These are phyloP conservation scores for Leptinotarsa lineolata DNA, from an alignment of 1,140 invertebrate genomes.

Conservation along the genomic window DNA sequence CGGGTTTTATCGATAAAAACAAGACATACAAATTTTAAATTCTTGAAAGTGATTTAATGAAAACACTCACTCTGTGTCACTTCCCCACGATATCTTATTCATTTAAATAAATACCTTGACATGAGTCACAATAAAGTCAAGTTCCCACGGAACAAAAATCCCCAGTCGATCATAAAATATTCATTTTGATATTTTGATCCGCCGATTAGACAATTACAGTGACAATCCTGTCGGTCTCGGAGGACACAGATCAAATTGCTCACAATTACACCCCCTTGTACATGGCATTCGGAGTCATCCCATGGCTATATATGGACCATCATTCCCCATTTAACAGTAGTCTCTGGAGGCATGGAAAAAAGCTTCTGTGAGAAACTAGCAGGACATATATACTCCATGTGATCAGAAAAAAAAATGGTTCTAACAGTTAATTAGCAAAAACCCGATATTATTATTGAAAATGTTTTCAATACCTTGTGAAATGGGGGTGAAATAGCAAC, in stretches of 20 bases:
- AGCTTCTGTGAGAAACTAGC: not conserved
- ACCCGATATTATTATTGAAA: too few species aligned
- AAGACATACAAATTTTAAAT: too few species aligned
- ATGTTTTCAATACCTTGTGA: too few species aligned
- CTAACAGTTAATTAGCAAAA: too few species aligned
- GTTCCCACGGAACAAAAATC: not conserved
- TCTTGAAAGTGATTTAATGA: too few species aligned
- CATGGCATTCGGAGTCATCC: not conserved
- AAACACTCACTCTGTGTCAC: too few species aligned
- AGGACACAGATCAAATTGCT: not conserved
- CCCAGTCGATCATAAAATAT: not conserved
- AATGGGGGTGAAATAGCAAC: too few species aligned
- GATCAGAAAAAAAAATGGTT: too few species aligned
- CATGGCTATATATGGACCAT: not conserved
- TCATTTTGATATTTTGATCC: slow-evolving; percentile 2
- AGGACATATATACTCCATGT: not conserved
- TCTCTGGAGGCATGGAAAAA: not conserved
- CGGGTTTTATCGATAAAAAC: too few species aligned
- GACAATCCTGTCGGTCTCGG: not conserved
- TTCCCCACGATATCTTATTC: too few species aligned
- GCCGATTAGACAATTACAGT: not conserved
- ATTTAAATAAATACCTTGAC: not conserved
- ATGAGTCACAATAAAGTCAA: not conserved
- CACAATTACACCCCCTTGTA: not conserved
- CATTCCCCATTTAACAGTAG: not conserved